These are phyloP conservation scores for Helicoverpa assulta DNA, from an alignment of 2,888 invertebrate species.

Conservation along the genomic window DNA sequence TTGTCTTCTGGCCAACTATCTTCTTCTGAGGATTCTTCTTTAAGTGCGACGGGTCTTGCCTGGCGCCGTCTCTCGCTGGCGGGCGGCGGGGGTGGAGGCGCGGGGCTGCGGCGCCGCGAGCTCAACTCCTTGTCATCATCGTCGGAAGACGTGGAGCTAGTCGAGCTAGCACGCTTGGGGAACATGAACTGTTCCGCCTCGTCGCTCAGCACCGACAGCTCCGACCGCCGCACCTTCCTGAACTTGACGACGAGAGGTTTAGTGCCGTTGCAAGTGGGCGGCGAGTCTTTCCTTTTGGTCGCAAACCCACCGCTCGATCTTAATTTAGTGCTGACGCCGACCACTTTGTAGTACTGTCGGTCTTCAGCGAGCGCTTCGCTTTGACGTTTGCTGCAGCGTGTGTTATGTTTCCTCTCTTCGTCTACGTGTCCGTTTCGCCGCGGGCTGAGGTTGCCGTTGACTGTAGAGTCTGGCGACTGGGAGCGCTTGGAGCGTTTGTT, in stretches of 20 bases:
- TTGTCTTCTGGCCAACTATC: constrained; percentile 84
- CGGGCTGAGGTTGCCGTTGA: constrained; percentile 76
- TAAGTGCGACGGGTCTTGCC: constrained; percentile 82
- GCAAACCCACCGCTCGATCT: constrained; percentile 90
- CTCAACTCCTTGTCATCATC: constrained; percentile 87
- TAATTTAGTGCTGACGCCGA: constrained; percentile 92
- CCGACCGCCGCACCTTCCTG: constrained; percentile 93
- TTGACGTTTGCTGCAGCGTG: constrained; percentile 76
- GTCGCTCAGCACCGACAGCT: constrained; percentile 94
- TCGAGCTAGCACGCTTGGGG: constrained; percentile 91
- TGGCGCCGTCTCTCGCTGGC: constrained; percentile 76
- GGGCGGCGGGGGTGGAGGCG: constrained; percentile 78
- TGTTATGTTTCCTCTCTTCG: constrained; percentile 79
- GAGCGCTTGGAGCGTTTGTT: constrained; percentile 75
- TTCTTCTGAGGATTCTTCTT: constrained; percentile 87
- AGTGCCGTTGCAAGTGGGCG: constrained; percentile 89
- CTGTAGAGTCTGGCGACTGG: constrained; percentile 77
- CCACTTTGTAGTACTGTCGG: constrained; percentile 92
- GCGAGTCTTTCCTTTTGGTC: constrained; percentile 76
- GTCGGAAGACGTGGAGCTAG: constrained; percentile 89
- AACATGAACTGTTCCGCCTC: constrained; percentile 97
- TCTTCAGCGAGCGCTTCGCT: constrained; percentile 72
- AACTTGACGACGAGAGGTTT: constrained; percentile 93
- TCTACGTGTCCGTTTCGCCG: constrained; percentile 77
- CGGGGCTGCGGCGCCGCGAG: constrained; percentile 82